Evolutionary conservation across 2,888 invertebrate genomes (phyloP), one percentile per base, ranked within the genome.

Genomic region (Caenorhabditis afra): DNA sequence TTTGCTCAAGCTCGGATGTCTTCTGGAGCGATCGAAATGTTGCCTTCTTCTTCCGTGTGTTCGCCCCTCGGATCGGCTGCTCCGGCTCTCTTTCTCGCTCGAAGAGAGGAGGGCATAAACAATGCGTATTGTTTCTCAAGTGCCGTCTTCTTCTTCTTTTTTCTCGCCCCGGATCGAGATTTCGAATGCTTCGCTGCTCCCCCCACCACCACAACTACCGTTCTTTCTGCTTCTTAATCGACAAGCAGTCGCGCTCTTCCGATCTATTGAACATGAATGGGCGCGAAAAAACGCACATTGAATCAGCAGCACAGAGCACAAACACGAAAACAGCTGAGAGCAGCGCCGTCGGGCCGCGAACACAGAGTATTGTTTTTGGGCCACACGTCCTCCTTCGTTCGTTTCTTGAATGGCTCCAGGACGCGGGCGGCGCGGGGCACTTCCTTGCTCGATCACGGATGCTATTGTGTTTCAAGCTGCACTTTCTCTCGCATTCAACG

Each of bases 381-480:
- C 70, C 70, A 71, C 71, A 71, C 71, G 71, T 71, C 71, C 29
- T 57, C 44, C 29, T 29, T 22, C 58, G 71, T 71, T 71, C 71
- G 29, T 37, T 47, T 71, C 12, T 11, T 41, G 71, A 71, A 71
- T 49, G 50, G 29, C 68, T 39, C 44, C 35, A 29, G 44, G 44
- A 44, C 49, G 62, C 37, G 50, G n/a, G 37, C 50, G 16, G 53
- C 1, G 64, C 53, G 20, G n/a, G 18, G 47, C 71, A 64, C 57
- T 73, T 73, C 64, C 71, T 73, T 57, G 71, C 62, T 62, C 71
- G 71, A 71, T 64, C 73, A 73, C 73, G 73, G 73, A 73, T 73
- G 73, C 73, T 73, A 73, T 73, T 73, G 73, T 73, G 73, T 73
- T 73, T 73, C 73, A 73, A 73, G 73, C 73, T 73, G 64, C 73